phyloP scores from a whole-genome alignment of 1,140 invertebrate species.

The Capitella teleta region DNA sequence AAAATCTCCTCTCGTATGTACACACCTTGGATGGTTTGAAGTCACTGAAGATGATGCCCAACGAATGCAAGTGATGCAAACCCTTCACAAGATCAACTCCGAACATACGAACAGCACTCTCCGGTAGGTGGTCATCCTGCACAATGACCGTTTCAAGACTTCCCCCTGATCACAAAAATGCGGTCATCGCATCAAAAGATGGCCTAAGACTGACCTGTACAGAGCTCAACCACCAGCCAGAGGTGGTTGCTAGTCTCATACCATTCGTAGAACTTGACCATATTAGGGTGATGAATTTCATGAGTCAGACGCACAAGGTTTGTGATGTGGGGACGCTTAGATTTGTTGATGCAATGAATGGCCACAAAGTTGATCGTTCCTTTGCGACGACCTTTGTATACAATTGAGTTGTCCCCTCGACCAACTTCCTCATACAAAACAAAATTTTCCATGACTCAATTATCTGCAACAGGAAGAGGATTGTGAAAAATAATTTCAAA shows the following conservation, averaged over 20 bases:
- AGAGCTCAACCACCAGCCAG: slow-evolving; percentile 43
- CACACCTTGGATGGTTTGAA: slow-evolving; percentile 39
- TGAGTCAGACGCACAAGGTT: slow-evolving; percentile 42
- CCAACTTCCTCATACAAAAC: slow-evolving; percentile 41
- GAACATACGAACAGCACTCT: slow-evolving; percentile 35
- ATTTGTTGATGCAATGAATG: slow-evolving; percentile 42
- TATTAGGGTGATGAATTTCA: slow-evolving; percentile 37
- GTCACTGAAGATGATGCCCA: slow-evolving; percentile 40
- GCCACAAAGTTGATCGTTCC: slow-evolving; percentile 42
- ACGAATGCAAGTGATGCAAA: slow-evolving; percentile 38
- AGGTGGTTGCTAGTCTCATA: slow-evolving; percentile 44
- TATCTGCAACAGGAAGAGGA: too few species aligned
- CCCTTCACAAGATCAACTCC: slow-evolving; percentile 35
- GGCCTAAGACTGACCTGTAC: slow-evolving; percentile 21
- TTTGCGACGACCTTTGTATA: slow-evolving; percentile 42
- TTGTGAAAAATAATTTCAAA: too few species aligned
- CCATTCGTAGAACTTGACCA: slow-evolving; percentile 43
- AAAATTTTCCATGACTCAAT: slow-evolving; percentile 42
- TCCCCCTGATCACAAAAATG: slow-evolving; percentile 25
- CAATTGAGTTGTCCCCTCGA: slow-evolving; percentile 31
- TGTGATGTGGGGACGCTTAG: slow-evolving; percentile 36
- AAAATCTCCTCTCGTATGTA: too few species aligned
- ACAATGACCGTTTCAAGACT: slow-evolving; percentile 33
- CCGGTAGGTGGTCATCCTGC: slow-evolving; percentile 37
- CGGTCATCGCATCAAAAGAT: too few species aligned